phyloP scores from a whole-genome alignment of 2,113 vertebrate genomes.

The Muntiacus muntjak region DNA sequence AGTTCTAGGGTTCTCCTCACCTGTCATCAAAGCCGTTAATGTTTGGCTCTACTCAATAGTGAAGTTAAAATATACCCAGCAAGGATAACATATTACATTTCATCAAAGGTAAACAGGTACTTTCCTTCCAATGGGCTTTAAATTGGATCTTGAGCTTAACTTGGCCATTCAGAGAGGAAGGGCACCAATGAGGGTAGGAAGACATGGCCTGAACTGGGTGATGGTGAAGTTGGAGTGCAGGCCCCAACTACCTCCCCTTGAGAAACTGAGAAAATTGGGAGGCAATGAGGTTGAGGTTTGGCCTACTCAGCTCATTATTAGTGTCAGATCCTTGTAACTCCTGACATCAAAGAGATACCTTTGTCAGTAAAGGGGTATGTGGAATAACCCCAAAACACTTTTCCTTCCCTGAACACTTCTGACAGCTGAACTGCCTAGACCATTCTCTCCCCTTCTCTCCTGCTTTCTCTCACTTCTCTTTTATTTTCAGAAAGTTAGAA shows the following conservation, averaged over 20 bases:
- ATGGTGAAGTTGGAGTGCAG: neutral
- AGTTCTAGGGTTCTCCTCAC: neutral
- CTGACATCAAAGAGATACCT: neutral
- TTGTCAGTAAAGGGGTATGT: neutral
- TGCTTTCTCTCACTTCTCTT: neutral
- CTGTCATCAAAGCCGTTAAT: neutral
- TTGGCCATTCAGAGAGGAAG: neutral
- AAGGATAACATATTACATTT: neutral
- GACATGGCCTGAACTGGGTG: neutral
- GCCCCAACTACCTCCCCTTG: neutral
- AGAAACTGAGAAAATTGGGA: neutral
- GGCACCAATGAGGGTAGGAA: neutral
- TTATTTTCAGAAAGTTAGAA: neutral
- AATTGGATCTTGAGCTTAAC: neutral
- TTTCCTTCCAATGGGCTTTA: neutral
- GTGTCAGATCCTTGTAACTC: neutral
- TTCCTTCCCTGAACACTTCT: neutral
- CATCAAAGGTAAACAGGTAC: neutral
- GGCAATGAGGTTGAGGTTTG: neutral
- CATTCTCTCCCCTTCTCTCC: neutral
- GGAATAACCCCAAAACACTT: neutral
- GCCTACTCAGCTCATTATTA: neutral
- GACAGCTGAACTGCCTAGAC: neutral
- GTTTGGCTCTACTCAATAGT: neutral
- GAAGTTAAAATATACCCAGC: neutral